phyloP scores from a whole-genome alignment of 2,888 invertebrate genomes.

The Agrochola lota region DNA sequence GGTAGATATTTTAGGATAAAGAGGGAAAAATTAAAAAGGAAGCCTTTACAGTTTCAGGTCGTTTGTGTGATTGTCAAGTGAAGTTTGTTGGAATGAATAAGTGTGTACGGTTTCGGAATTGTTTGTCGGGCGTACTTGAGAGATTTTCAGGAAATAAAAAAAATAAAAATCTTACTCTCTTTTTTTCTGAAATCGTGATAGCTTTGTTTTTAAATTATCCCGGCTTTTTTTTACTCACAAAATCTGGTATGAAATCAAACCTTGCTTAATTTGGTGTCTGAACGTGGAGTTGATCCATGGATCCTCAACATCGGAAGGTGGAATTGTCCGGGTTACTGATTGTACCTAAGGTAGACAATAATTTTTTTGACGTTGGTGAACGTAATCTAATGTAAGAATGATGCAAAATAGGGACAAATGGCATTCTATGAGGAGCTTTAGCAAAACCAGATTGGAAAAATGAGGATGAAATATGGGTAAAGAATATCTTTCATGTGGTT shows the following conservation, averaged over 20 bases:
- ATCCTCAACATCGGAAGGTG: background rate
- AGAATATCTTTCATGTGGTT: background rate
- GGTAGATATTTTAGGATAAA: conserved; percentile 42
- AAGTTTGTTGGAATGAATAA: conserved; percentile 4
- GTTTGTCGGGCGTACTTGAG: background rate
- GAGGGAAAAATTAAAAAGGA: conserved; percentile 42
- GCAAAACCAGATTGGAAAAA: background rate
- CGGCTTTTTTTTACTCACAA: background rate
- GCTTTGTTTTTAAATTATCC: background rate
- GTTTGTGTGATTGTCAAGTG: conserved; percentile 16
- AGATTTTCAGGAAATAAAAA: background rate
- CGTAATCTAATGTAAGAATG: background rate
- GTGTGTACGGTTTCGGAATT: background rate
- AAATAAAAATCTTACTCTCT: background rate
- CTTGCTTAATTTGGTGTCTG: background rate
- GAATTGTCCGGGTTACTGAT: background rate
- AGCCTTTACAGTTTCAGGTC: background rate
- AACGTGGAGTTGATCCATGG: background rate
- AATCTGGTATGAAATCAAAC: background rate
- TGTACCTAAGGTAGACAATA: no score
- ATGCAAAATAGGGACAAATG: background rate
- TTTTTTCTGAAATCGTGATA: background rate
- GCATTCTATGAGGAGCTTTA: background rate
- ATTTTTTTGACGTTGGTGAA: no score
- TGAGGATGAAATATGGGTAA: background rate